These are phyloP conservation scores for Baryphthengus martii DNA, from an alignment of 2,113 vertebrate genomes.

Conservation along the genomic window DNA sequence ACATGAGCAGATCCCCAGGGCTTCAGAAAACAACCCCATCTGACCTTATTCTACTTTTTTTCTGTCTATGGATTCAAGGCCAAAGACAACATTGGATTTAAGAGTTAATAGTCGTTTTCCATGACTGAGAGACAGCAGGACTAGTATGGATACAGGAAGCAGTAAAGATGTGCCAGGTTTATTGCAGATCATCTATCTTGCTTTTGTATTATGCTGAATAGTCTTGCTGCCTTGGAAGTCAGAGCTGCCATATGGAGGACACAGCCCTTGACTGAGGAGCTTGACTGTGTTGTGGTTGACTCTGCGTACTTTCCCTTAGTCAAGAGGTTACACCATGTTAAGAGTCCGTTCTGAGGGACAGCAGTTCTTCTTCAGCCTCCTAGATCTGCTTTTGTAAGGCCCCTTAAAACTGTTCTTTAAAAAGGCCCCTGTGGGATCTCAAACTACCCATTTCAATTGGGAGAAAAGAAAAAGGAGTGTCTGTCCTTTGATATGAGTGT, in stretches of 20 bases:
- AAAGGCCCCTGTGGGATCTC: background rate
- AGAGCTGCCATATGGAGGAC: background rate
- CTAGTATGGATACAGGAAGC: accelerated
- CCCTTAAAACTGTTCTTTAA: background rate
- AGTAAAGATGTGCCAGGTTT: accelerated
- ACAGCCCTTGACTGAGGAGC: background rate
- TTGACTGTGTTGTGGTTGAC: accelerated
- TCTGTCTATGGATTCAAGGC: background rate
- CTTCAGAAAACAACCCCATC: background rate
- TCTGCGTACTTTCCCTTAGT: background rate
- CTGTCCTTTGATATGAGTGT: background rate
- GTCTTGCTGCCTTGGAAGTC: background rate
- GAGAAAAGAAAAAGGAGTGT: background rate
- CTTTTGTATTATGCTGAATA: background rate
- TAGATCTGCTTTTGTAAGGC: background rate
- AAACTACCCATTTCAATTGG: background rate
- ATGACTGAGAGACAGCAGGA: background rate
- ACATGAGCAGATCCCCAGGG: background rate
- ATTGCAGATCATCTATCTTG: background rate
- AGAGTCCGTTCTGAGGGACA: background rate
- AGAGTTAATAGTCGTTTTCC: background rate
- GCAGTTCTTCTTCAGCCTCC: background rate
- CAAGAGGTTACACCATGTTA: background rate
- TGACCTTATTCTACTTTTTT: background rate
- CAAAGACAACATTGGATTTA: background rate